Evolutionary conservation across 2,113 vertebrate species (phyloP), one percentile per base, ranked within the genome.

Genomic region (Oplegnathus fasciatus): DNA sequence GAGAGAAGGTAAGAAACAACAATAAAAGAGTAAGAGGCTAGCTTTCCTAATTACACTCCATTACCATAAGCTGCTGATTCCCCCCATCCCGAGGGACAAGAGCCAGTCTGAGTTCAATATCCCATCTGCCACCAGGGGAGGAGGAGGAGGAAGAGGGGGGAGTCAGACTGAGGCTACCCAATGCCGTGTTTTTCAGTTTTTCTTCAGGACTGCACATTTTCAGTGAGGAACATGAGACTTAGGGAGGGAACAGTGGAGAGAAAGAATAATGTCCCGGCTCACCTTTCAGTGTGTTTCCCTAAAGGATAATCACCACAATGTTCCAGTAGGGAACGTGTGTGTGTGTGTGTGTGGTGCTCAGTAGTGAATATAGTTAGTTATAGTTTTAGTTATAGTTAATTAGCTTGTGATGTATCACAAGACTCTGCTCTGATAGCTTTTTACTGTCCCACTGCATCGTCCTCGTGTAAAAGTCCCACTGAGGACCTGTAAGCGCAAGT

Each of bases 31-130:
- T 54, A 42, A 68, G 50, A 62, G 74, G 48, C 61, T 14, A 48
- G 52, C 50, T 64, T 78, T 10, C 34, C 42, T 87, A 80, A 84
- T 86, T 78, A 75, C 68, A 66, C 71, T 8, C 55, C 10, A 86
- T 88, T 88, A 90, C 26, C 83, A 85, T 88, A 85, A 91, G 42
- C 68, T 68, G 67, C 57, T 34, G 60, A 73, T 28, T 10, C 85
- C 66, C 66, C 48, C 9, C 20, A 22, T 84, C 75, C 89, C 86
- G 30, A 22, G 86, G 89, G 83, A 67, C 30, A 32, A 37, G n/a
- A 86, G 71, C 57, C 70, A 78, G 83, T 77, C 77, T 89, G 78
- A 83, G 83, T 86, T 92, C 92, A 92, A 81, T 80, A 83, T 87
- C 80, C 90, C 90, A 92, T 92, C 90, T 92, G 89, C 86, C 82